A percentile compares a stretch with the other conserved stretches of the same genome.
Conservation (phyloP, 2,888 invertebrate species). For the Drosophila barbarae region DNA sequence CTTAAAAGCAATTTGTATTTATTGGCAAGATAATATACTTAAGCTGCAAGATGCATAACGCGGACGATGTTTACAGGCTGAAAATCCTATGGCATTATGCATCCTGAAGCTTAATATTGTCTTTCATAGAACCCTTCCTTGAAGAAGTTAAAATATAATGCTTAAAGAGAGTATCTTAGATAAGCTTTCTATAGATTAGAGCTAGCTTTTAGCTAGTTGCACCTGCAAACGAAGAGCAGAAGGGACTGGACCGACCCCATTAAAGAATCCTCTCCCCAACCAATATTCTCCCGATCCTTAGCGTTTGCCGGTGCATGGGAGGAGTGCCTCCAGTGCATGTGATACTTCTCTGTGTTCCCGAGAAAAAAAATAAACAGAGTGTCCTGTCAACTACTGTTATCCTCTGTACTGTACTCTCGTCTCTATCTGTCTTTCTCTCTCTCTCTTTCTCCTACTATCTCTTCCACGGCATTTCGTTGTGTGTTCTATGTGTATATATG, state of each 20-base stretch:
- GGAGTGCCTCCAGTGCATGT: constrained; percentile 35
- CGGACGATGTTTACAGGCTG: too few species aligned
- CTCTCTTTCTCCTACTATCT: constrained; percentile 37
- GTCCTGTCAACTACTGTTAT: constrained; percentile 14
- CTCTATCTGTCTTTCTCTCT: constrained; percentile 43
- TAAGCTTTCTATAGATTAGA: constrained; percentile 13
- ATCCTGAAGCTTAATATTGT: not conserved
- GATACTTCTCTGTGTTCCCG: constrained; percentile 13
- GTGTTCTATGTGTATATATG: constrained; percentile 55
- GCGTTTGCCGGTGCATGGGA: constrained; percentile 59
- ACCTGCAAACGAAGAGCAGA: constrained; percentile 31
- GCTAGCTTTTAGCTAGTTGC: constrained; percentile 28
- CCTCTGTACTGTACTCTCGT: constrained; percentile 30
- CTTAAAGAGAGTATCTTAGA: constrained; percentile 8
- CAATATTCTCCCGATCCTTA: constrained; percentile 19
- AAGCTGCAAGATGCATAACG: not conserved
- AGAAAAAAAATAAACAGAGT: not conserved
- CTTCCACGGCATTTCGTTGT: constrained; percentile 38
- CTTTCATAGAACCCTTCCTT: not conserved
- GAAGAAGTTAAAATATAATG: not conserved
- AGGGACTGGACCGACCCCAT: constrained; percentile 14
- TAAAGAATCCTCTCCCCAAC: constrained; percentile 4
- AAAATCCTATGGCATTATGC: not conserved
- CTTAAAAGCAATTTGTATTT: not conserved
- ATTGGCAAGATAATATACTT: not conserved